Evolutionary conservation across 2,888 invertebrate genomes (phyloP), one percentile per base, ranked within the genome.

Genomic region (Coleophora deauratella): DNA sequence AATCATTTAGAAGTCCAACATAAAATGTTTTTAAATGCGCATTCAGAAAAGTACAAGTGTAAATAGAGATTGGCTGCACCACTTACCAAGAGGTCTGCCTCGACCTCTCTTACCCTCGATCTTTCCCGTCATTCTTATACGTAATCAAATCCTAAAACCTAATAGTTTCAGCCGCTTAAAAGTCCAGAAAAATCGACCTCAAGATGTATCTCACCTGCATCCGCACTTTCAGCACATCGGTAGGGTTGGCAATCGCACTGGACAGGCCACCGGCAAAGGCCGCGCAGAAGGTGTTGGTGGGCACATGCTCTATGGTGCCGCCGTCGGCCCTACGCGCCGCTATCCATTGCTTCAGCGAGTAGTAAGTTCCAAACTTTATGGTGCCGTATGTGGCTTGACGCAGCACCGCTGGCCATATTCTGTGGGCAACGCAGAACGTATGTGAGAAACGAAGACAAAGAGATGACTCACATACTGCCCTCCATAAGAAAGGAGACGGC

Each of bases 381-480:
- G 97, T 97, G 55, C 98, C 98, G 82, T 98, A 98, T 32, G 96
- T 96, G 27, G 97, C 94, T 78, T 98, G 98, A 2, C 97, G 88
- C 43, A 98, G 84, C 40, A 98, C 91, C 34, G 98, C 97, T 38
- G 97, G 97, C 88, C 93, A 93, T 66, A 98, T 95, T 40, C 97
- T 97, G 78, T 10, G 69, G 65, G 14, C 10, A 21, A 21, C 3
- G 21, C 21, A n/a, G n/a, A n/a, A n/a, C n/a, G n/a, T n/a, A n/a
- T n/a, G n/a, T n/a, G n/a, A n/a, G n/a, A n/a, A n/a, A n/a, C n/a
- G n/a, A 12, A 11, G 2, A 40, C 14, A 21, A 13, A 15, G 27
- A 21, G 8, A n/a, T n/a, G n/a, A n/a, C n/a, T n/a, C n/a, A n/a
- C n/a, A n/a, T n/a, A n/a, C n/a, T n/a, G n/a, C n/a, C n/a, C n/a